Percentiles rank a stretch among this genome's conserved stretches.
phyloP scores from a whole-genome alignment of 1,140 invertebrate species.

The Drosophila rufa region DNA sequence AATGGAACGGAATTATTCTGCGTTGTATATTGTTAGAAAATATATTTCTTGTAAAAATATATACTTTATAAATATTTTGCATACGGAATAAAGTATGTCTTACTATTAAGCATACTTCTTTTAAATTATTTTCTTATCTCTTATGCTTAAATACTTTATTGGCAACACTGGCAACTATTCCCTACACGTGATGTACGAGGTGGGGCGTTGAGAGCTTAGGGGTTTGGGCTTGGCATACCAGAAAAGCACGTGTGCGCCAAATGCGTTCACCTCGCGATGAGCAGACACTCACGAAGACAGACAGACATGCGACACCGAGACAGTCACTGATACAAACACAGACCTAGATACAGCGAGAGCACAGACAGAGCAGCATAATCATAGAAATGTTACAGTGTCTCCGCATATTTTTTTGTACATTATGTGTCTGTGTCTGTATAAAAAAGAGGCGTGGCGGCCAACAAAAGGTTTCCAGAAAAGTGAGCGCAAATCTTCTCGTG shows the following conservation, averaged over 20 bases:
- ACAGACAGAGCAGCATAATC: slow-evolving; percentile 38
- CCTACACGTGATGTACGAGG: neutral
- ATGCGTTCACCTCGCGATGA: slow-evolving; percentile 46
- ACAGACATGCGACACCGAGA: slow-evolving; percentile 14
- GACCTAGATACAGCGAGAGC: slow-evolving; percentile 3
- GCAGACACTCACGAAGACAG: slow-evolving; percentile 26
- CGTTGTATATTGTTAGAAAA: no score
- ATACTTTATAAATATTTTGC: no score
- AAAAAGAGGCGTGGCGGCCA: slow-evolving; percentile 19
- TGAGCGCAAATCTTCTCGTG: neutral
- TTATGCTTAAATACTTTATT: neutral
- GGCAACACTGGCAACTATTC: neutral
- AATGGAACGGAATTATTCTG: no score
- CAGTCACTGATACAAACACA: slow-evolving; percentile 26
- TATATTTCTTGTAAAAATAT: no score
- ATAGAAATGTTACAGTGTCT: slow-evolving; percentile 25
- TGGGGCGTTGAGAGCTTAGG: slow-evolving; percentile 11
- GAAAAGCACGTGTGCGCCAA: slow-evolving; percentile 50
- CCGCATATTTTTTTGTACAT: slow-evolving; percentile 15
- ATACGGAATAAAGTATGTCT: no score
- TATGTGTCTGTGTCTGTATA: neutral
- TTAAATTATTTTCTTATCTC: no score
- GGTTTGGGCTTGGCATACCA: slow-evolving; percentile 4
- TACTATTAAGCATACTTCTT: no score
- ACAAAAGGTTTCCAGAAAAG: slow-evolving; percentile 30